Evolutionary conservation across 2,113 vertebrate genomes (phyloP), one percentile per base, ranked within the genome.

Genomic region (Martes martes): DNA sequence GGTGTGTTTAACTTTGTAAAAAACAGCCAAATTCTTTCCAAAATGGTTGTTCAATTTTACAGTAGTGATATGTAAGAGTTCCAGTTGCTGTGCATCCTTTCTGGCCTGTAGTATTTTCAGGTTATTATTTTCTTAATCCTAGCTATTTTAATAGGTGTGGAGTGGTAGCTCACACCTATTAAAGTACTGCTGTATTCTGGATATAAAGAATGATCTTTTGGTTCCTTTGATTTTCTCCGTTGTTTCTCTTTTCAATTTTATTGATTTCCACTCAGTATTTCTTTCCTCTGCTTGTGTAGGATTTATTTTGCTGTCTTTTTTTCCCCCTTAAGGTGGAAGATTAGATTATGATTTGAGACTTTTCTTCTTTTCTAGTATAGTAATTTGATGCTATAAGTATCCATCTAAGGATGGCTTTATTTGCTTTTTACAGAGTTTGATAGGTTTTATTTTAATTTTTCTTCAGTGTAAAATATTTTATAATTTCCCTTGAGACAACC

Each of bases 381-480:
- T 57, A 52, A 83, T 67, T 57, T 76, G 52, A 52, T 76, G 4
- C n/a, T 88, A 2, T 82, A 28, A 42, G 23, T 83, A n/a, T 31
- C 15, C 71, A 67, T 47, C 42, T 33, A 83, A 85, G 33, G 31
- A 67, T 96, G 47, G 8, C 71, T 74, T 92, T 89, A 67, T 47
- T 74, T 89, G 24, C 33, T 42, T n/a, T 7, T 47, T 52, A 83
- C 50, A 92, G 55, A 67, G 50, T 73, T 92, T 79, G 61, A 33
- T 83, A 80, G 33, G 33, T 57, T 78, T 84, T 63, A 52, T n/a
- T 89, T 71, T 87, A 14, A 18, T 83, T 86, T 94, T 94, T 97
- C 83, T 92, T 92, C 36, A 67, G 0, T 74, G 92, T 59, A 85
- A 92, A 78, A 85, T 89, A 45, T 74, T 96, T 96, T 83, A 42